Evolutionary conservation across 2,113 vertebrate species (phyloP), one percentile per base, ranked within the genome.

Genomic region (Origma solitaria): DNA sequence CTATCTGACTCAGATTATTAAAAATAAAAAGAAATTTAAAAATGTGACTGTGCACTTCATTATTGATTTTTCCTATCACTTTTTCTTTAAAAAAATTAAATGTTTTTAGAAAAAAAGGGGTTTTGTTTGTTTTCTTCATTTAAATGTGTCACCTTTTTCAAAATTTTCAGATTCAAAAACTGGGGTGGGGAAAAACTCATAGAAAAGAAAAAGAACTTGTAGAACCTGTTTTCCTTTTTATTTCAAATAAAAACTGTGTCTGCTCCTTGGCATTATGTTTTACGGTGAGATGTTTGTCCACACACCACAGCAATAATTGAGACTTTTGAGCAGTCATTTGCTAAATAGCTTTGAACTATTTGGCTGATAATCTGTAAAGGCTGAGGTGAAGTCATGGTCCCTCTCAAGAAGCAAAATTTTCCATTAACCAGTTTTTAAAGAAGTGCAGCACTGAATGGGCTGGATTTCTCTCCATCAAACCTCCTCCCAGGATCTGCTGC

Each of bases 1-100:
- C 20, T 56, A 64, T 27, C 40, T 87, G 11, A 62, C 65, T 62
- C 68, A 53, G 33, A 33, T 47, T 54, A 94, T 71, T 91, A 60
- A 45, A 82, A 89, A 65, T 37, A 30, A 80, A 92, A 62, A 7
- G 18, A 72, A 56, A 50, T 4, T 10, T 0, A 6, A 79, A 82
- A 42, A 23, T 0, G 0, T 44, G 62, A 71, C 6, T 40, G 23
- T 49, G 40, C 5, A 22, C 15, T 60, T 92, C 16, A 20, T 8
- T 53, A 57, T 21, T 4, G 2, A 35, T 78, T 77, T 81, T 78
- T 66, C 13, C 66, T 80, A 58, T 13, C 3, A n/a, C 4, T 71
- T 77, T 87, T 70, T 11, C 9, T 45, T 25, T 4, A 25, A n/a
- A n/a, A n/a, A n/a, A n/a, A n/a, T n/a, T n/a, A n/a, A n/a, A n/a